Base-by-base conservation (phyloP, 2,113 vertebrate genomes). In the Chionodraco myersi region DNA sequence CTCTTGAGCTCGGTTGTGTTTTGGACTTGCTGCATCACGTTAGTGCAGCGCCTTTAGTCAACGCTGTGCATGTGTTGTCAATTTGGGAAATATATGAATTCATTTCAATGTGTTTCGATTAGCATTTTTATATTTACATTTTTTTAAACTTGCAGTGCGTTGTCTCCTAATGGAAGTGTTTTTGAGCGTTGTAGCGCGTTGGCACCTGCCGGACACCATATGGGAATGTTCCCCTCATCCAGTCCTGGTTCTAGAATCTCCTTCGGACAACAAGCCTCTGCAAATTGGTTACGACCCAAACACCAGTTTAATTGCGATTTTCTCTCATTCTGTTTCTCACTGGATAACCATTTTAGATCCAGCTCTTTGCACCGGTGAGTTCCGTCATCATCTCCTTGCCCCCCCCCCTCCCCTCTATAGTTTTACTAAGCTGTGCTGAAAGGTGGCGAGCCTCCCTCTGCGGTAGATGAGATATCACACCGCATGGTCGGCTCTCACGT, bases 351-450 rank as follows among this genome's bases (percentile, higher is more conserved):
- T 96, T 97, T 96, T 99, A 99, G 98, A 98, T 99, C 96, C 98
- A 99, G 96, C 98, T 99, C 93, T 99, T 99, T 99, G 97, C 98
- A 94, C 97, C 98, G 98, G 98, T 99, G 97, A 99, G 98, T 99
- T 96, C 93, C 72, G 77, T 77, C 77, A 73, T 77, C 77, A 71
- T 84, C 95, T 96, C 91, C 88, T 94, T 92, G 95, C 92, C 84
- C 81, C 76, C 69, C 75, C 81, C 74, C 69, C 26, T 91, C 83
- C 82, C 58, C 63, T 77, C 26, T 87, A 14, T 86, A 85, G 54
- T 82, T 75, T 73, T 66, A 84, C 79, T 89, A 87, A 89, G 84
- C 80, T 91, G 83, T 90, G 85, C 85, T 91, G 82, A 87, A 79
- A 75, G 71, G 74, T 83, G 84, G 69, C 26, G 52, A 80, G 70